Conservation (phyloP, 2,888 invertebrate genomes). For the Ditula angustiorana region DNA sequence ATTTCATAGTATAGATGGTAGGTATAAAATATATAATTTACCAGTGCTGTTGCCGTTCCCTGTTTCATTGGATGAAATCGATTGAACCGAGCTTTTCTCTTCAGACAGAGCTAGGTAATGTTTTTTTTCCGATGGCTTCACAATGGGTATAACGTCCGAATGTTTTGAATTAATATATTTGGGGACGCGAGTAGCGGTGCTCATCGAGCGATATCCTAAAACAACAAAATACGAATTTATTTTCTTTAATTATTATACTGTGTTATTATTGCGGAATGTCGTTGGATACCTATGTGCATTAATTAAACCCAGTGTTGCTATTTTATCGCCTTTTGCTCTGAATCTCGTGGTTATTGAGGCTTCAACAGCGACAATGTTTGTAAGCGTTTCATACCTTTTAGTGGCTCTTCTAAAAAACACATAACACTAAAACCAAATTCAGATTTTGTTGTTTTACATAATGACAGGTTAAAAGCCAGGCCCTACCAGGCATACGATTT, state of each 20-base stretch:
- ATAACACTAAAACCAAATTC: too few species aligned
- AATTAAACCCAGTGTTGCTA: too few species aligned
- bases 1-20: neutral
- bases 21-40: neutral
- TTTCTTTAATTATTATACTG: conserved; percentile 47
- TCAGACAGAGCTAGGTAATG: neutral
- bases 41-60: neutral
- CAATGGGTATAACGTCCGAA: conserved; percentile 4
- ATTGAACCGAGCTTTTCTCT: neutral
- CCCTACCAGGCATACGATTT: too few species aligned
- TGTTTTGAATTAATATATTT: conserved; percentile 41
- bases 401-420: too few species aligned
- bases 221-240: conserved; percentile 39
- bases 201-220: conserved; percentile 53
- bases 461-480: too few species aligned
- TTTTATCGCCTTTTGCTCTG: too few species aligned
- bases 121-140: conserved; percentile 6
- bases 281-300: too few species aligned
- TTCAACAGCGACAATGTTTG: too few species aligned
- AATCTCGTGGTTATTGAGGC: too few species aligned
- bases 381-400: too few species aligned
- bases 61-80: neutral
- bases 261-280: neutral
- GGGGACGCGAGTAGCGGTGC: conserved; percentile 39
- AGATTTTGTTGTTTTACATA: too few species aligned